Percentiles rank a stretch among this genome's conserved stretches.
These are phyloP conservation scores for Epicauta chinensis DNA, from an alignment of 1,140 invertebrate genomes.

Conservation along the genomic window DNA sequence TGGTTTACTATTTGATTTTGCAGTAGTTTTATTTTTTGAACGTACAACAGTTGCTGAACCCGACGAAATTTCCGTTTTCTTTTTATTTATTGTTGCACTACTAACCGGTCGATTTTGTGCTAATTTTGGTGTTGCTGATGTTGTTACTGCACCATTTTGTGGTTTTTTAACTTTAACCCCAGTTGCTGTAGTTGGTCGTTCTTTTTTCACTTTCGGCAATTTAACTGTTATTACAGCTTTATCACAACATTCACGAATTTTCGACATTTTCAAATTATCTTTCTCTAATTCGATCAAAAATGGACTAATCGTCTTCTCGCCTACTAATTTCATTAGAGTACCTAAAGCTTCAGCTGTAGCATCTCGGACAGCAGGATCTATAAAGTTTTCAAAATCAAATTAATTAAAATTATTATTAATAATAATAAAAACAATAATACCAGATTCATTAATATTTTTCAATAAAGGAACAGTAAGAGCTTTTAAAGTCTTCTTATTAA, in stretches of 20 bases:
- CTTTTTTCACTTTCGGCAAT: constrained; percentile 53
- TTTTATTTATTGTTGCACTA: too few species aligned
- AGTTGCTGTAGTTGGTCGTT: constrained; percentile 52
- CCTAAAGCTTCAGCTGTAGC: constrained; percentile 84
- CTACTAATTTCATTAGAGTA: constrained; percentile 89
- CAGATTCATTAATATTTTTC: constrained; percentile 80
- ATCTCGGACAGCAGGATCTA: constrained; percentile 79
- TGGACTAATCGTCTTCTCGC: constrained; percentile 82
- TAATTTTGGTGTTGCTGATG: constrained; percentile 38
- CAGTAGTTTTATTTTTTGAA: constrained; percentile 30
- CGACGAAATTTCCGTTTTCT: constrained; percentile 39
- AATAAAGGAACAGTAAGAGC: constrained; percentile 71
- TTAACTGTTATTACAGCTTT: constrained; percentile 83
- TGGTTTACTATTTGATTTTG: constrained; percentile 40
- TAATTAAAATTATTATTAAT: constrained; percentile 5
- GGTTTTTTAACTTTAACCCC: constrained; percentile 35
- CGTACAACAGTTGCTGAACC: constrained; percentile 39
- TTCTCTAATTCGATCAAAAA: constrained; percentile 84
- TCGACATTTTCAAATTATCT: constrained; percentile 86
- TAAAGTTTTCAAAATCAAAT: constrained; percentile 24
- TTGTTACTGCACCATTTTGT: constrained; percentile 47
- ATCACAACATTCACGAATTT: constrained; percentile 91
- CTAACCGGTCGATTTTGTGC: not conserved
- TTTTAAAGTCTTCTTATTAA: constrained; percentile 93
- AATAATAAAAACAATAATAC: constrained; percentile 41